Evolutionary conservation across 1,140 invertebrate species (phyloP), one percentile per base, ranked within the genome.

Genomic region (Archivesica marissinica): DNA sequence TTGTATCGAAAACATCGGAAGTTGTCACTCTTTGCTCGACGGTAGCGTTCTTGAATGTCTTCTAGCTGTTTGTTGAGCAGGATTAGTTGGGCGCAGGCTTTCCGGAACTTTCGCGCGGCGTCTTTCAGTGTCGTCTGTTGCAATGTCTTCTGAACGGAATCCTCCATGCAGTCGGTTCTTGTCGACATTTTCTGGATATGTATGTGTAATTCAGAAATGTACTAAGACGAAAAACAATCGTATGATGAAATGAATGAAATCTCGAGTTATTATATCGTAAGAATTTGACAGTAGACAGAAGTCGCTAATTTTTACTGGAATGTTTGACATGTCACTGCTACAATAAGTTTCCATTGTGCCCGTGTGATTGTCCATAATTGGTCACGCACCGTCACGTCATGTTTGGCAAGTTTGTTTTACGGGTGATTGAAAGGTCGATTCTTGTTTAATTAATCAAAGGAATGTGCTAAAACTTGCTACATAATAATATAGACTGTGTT

Each of bases 21-120:
- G n/a, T n/a, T n/a, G n/a, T n/a, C n/a, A n/a, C n/a, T n/a, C n/a
- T n/a, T n/a, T n/a, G n/a, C n/a, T n/a, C n/a, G n/a, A n/a, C n/a
- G n/a, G n/a, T n/a, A n/a, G n/a, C n/a, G n/a, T n/a, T n/a, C n/a
- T n/a, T n/a, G n/a, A n/a, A n/a, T n/a, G n/a, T n/a, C n/a, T 4
- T 68, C 75, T 1, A 85, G 81, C 41, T 75, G 70, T 17, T 47
- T 64, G 72, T 76, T 70, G 1, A 85, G 39, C 17, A 54, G 52
- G 6, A 66, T n/a, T 13, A 72, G 38, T 39, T 72, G 75, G 47
- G 35, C 17, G n/a, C 74, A 74, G 28, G 70, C n/a, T 20, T 50
- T 75, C 23, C 47, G n/a, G 61, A 75, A 87, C 44, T 68, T 78
- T 41, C 38, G 7, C 41, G 74, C 76, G 17, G 56, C 50, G 23